Conservation (phyloP, 2,113 vertebrate species). For the Seriola dumerili region DNA sequence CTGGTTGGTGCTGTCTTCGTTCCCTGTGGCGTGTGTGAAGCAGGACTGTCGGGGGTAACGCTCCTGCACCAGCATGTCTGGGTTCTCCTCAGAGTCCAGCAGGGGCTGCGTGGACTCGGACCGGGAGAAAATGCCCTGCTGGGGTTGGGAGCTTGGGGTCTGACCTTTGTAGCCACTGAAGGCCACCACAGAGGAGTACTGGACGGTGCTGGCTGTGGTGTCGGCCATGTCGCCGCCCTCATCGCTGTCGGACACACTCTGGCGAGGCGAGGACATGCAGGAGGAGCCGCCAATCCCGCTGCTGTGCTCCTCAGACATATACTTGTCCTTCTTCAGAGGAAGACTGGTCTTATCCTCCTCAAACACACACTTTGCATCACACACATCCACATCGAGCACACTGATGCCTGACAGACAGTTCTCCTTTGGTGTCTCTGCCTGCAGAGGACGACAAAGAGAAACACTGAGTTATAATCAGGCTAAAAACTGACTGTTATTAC, state of each 20-base stretch:
- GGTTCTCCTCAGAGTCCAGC: constrained; percentile 92
- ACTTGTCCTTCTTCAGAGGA: constrained; percentile 93
- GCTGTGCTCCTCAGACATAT: constrained; percentile 94
- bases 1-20: constrained; percentile 66
- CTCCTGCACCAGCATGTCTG: constrained; percentile 68
- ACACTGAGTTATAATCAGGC: neutral
- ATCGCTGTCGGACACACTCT: constrained; percentile 94
- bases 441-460: constrained; percentile 11
- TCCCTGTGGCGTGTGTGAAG: constrained; percentile 75
- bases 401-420: constrained; percentile 90
- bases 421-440: constrained; percentile 91
- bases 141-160: constrained; percentile 76
- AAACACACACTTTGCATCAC: constrained; percentile 87
- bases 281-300: constrained; percentile 98
- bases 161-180: constrained; percentile 93
- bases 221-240: constrained; percentile 91
- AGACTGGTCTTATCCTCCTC: constrained; percentile 90
- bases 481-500: neutral
- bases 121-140: constrained; percentile 88
- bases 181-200: constrained; percentile 95
- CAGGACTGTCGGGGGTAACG: constrained; percentile 73
- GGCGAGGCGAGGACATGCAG: constrained; percentile 95
- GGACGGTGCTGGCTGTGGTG: constrained; percentile 93
- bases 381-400: constrained; percentile 90
- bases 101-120: constrained; percentile 98